These are phyloP conservation scores for Hafferia zeledoni DNA, from an alignment of 2,797 vertebrate genomes.

Conservation along the genomic window DNA sequence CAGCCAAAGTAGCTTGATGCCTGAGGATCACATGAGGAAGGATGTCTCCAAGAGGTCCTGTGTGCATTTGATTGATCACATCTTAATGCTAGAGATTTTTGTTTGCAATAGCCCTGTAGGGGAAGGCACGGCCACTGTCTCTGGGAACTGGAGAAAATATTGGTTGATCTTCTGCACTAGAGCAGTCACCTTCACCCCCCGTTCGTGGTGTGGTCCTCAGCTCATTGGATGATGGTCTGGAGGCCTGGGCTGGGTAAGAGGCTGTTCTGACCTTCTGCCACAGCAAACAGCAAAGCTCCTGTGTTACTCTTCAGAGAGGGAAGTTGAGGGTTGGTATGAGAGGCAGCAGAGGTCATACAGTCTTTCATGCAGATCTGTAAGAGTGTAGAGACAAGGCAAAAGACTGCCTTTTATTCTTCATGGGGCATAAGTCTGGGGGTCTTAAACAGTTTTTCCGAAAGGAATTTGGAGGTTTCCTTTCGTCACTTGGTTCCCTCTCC, in stretches of 20 bases:
- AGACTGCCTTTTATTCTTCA: not conserved
- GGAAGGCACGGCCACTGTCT: not conserved
- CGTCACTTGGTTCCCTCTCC: not conserved
- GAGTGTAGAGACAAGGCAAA: not conserved
- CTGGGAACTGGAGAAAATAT: not conserved
- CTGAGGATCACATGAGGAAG: not conserved
- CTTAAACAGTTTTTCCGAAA: not conserved
- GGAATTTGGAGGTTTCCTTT: not conserved
- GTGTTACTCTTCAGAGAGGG: not conserved
- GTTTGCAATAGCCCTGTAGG: not conserved
- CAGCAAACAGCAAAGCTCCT: not conserved
- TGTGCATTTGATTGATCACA: not conserved
- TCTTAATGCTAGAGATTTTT: not conserved
- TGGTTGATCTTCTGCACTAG: not conserved
- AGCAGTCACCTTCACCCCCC: not conserved
- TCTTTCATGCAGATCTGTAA: not conserved
- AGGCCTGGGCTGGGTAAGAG: not conserved
- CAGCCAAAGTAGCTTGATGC: constrained; percentile 13
- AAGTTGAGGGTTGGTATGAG: not conserved
- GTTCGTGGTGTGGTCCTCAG: not conserved
- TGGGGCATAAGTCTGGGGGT: not conserved
- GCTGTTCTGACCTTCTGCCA: not conserved
- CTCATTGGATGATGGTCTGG: not conserved
- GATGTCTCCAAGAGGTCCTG: not conserved
- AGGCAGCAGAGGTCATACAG: not conserved